phyloP scores from a whole-genome alignment of 2,113 vertebrate species.

The Paramisgurnus dabryanus region DNA sequence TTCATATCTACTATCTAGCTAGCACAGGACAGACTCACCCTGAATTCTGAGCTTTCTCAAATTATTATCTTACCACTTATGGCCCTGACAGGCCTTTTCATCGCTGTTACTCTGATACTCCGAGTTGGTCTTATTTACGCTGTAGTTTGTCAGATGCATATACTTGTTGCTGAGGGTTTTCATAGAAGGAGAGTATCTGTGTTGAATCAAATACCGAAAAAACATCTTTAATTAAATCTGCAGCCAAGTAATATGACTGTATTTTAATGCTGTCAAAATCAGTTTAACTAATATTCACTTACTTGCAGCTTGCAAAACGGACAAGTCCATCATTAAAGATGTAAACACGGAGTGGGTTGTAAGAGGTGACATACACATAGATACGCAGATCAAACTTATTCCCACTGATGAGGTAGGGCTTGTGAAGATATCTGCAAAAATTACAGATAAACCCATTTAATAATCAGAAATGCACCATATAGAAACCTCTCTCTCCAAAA shows the following conservation, averaged over 20 bases:
- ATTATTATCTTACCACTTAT: conserved; percentile 86
- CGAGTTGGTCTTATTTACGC: conserved; percentile 93
- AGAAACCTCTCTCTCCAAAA: neutral
- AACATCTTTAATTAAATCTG: neutral
- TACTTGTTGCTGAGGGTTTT: conserved; percentile 96
- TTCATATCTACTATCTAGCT: neutral
- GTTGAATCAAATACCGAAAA: neutral
- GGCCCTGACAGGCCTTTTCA: conserved; percentile 92
- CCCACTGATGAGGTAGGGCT: conserved; percentile 97
- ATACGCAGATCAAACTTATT: conserved; percentile 97
- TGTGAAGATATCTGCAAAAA: conserved; percentile 87
- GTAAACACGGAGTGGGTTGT: conserved; percentile 92
- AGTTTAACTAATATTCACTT: conserved; percentile 54
- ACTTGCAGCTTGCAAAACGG: conserved; percentile 99
- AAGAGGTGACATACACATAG: conserved; percentile 94
- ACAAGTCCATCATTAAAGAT: conserved; percentile 94
- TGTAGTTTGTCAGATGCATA: conserved; percentile 98
- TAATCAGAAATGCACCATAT: neutral
- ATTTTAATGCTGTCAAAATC: neutral
- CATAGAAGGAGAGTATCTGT: conserved; percentile 93
- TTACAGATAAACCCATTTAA: neutral
- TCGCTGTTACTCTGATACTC: conserved; percentile 90
- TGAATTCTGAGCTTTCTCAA: neutral
- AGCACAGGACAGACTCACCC: neutral
- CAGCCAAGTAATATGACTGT: neutral